These are phyloP conservation scores for Graptemys geographica DNA, from an alignment of 2,797 vertebrate genomes.

Conservation along the genomic window DNA sequence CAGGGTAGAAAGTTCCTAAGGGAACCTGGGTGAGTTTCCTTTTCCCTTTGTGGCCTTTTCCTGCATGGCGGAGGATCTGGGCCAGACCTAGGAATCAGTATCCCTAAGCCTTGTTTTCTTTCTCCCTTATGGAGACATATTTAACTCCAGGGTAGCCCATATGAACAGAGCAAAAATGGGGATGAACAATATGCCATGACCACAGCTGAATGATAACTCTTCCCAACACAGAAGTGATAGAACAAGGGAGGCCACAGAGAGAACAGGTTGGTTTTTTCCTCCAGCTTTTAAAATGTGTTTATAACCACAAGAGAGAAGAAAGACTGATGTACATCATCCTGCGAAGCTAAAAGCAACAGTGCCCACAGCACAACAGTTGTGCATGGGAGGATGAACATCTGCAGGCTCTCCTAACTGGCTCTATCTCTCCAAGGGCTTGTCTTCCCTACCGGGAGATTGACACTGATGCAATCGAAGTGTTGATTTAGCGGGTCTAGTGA, in stretches of 20 bases:
- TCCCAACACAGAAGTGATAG: not conserved
- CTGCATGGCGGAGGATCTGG: rapidly evolving
- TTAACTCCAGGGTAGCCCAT: not conserved
- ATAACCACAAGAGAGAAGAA: not conserved
- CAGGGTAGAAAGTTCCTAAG: not conserved
- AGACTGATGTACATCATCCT: not conserved
- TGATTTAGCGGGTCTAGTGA: too few relatives aligned
- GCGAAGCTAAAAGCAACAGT: not conserved
- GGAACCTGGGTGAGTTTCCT: not conserved
- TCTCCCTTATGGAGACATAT: not conserved
- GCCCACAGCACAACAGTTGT: not conserved
- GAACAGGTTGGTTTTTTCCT: not conserved
- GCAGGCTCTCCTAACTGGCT: not conserved
- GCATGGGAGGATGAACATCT: not conserved
- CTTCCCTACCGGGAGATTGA: too few relatives aligned
- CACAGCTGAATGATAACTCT: not conserved
- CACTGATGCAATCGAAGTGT: too few relatives aligned
- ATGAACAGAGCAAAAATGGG: not conserved
- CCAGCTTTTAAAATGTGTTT: not conserved
- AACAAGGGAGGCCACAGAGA: not conserved
- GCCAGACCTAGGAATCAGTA: not conserved
- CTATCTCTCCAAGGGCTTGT: not conserved
- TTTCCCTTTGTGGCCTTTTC: not conserved
- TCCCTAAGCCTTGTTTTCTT: not conserved
- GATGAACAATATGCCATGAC: not conserved